Percentiles rank a stretch among this genome's conserved stretches.
phyloP scores from a whole-genome alignment of 2,797 vertebrate genomes.

The Lophius americanus region DNA sequence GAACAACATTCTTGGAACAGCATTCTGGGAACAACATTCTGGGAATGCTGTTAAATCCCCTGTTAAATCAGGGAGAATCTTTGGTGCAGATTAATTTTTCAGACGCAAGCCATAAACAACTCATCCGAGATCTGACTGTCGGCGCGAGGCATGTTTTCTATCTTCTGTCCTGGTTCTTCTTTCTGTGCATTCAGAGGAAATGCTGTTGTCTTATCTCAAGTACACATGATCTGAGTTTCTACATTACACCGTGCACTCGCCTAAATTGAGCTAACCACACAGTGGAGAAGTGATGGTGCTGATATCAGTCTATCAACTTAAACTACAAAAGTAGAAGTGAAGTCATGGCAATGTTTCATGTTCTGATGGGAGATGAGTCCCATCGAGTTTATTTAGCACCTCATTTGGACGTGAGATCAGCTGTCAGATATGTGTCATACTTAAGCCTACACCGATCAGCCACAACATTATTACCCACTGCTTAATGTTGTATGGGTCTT shows the following conservation, averaged over 20 bases:
- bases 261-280: slow-evolving; percentile 80
- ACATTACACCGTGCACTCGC: slow-evolving; percentile 44
- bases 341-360: slow-evolving; percentile 6
- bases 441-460: too few species aligned
- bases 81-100: neutral
- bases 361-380: slow-evolving; percentile 21
- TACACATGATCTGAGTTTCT: slow-evolving; percentile 67
- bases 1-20: too few species aligned
- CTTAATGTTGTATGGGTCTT: too few species aligned
- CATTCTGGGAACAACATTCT: too few species aligned
- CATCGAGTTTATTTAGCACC: slow-evolving; percentile 15
- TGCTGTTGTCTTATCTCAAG: slow-evolving; percentile 83
- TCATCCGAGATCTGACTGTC: too few species aligned
- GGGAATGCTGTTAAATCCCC: too few species aligned
- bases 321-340: slow-evolving; percentile 67
- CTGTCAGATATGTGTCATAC: neutral
- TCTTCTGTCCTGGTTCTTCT: slow-evolving; percentile 74
- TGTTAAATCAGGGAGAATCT: neutral
- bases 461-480: too few species aligned
- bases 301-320: slow-evolving; percentile 42
- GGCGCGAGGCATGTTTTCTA: slow-evolving; percentile 5
- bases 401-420: slow-evolving; percentile 41
- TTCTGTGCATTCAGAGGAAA: slow-evolving; percentile 83
- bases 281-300: slow-evolving; percentile 51
- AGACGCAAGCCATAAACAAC: neutral